These are phyloP conservation scores for Tupaia chinensis DNA, from an alignment of 2,113 vertebrate genomes.

Conservation along the genomic window DNA sequence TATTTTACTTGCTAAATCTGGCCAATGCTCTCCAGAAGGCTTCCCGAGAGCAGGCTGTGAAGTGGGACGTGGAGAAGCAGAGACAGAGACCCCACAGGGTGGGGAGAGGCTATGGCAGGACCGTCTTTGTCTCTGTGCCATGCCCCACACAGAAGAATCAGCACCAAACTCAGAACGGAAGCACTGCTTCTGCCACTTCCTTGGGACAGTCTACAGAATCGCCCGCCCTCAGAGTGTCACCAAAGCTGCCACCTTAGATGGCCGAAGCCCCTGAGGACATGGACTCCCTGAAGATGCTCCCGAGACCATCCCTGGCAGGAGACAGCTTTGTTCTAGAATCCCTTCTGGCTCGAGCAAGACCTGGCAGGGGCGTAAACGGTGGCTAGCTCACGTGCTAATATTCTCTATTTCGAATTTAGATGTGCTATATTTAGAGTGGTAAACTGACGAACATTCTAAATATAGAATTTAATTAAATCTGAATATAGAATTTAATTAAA, in stretches of 20 bases:
- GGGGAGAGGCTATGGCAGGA: background rate
- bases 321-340: background rate
- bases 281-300: too few relatives aligned
- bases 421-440: constrained; percentile 1
- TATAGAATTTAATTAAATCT: constrained; percentile 43
- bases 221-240: background rate
- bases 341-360: background rate
- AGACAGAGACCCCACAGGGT: background rate
- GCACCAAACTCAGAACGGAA: background rate
- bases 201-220: background rate
- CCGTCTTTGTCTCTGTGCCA: too few relatives aligned
- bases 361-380: background rate
- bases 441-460: constrained; percentile 45
- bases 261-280: background rate
- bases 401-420: background rate
- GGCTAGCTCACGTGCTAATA: background rate
- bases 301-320: background rate
- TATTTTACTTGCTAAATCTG: background rate
- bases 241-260: background rate
- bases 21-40: background rate
- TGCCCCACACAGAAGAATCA: background rate
- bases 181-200: background rate
- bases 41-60: background rate
- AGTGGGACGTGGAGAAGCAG: background rate
- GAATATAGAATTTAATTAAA: constrained; percentile 35